phyloP scores from a whole-genome alignment of 2,888 invertebrate species.

The Axea sp. region DNA sequence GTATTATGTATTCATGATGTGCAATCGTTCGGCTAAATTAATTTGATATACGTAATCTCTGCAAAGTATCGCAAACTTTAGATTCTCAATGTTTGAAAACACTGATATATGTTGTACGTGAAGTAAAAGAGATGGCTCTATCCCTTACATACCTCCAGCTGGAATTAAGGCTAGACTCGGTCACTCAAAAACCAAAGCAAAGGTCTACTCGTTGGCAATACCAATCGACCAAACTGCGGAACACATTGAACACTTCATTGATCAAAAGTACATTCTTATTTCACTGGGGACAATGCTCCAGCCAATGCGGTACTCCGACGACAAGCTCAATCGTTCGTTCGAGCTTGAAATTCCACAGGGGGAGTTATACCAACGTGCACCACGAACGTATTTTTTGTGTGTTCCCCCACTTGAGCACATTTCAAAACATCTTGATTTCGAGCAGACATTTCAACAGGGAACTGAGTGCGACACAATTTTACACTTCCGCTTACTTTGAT shows the following conservation, averaged over 20 bases:
- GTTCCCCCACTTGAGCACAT: conserved; percentile 8
- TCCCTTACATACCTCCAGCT: conserved; percentile 65
- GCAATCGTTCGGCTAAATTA: no score
- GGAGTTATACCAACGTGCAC: conserved; percentile 27
- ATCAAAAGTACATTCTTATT: neutral
- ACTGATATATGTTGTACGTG: conserved; percentile 72
- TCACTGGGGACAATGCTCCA: no score
- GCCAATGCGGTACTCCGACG: no score
- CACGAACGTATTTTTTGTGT: conserved; percentile 16
- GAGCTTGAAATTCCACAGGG: neutral
- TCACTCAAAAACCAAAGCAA: neutral
- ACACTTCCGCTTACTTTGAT: no score
- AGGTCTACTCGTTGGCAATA: conserved; percentile 1
- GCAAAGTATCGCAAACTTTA: conserved; percentile 53
- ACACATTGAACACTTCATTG: neutral
- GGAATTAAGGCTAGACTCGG: conserved; percentile 11
- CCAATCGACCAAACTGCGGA: neutral
- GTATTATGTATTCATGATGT: no score
- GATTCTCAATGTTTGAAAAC: conserved; percentile 74
- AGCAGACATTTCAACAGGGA: conserved; percentile 21
- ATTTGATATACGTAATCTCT: conserved; percentile 3
- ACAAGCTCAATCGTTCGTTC: no score
- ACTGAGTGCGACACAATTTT: conserved; percentile 3
- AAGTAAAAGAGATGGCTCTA: conserved; percentile 70
- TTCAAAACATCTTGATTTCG: conserved; percentile 2